Evolutionary conservation across 2,113 vertebrate species (phyloP).

Genomic region (Kobus ellipsiprymnus): DNA sequence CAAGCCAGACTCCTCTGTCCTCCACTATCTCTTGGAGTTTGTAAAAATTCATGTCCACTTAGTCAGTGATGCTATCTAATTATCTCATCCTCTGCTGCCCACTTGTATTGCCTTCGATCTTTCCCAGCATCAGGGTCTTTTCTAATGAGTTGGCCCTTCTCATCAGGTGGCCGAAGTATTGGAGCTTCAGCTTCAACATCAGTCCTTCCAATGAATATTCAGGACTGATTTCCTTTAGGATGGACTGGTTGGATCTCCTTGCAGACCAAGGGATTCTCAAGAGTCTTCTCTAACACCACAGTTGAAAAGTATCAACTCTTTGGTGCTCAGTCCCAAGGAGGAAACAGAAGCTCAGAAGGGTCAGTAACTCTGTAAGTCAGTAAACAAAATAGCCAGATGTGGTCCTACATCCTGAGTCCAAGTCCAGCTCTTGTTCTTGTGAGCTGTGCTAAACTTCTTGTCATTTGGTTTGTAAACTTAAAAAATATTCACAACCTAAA

Average conservation of each 20-base stretch:
- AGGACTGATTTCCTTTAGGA: not conserved
- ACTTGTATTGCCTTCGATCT: not conserved
- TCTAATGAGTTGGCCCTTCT: not conserved
- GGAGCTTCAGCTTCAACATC: not conserved
- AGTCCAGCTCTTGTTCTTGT: not conserved
- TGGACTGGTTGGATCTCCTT: not conserved
- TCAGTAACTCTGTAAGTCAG: not conserved
- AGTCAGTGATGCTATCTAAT: not conserved
- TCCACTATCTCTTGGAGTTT: not conserved
- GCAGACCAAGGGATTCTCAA: not conserved
- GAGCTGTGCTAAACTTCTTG: not conserved
- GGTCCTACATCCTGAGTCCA: not conserved
- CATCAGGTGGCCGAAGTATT: not conserved
- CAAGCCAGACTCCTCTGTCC: not conserved
- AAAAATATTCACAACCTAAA: not conserved
- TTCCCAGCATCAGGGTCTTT: not conserved
- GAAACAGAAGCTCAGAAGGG: not conserved
- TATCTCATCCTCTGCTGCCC: not conserved
- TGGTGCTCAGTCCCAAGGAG: accelerated
- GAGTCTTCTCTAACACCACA: not conserved
- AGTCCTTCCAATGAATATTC: not conserved
- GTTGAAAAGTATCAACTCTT: not conserved
- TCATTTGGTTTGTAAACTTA: not conserved
- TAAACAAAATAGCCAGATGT: not conserved
- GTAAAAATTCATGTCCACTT: not conserved